Base-by-base conservation (phyloP, 2,888 invertebrate genomes). In the Adelphocoris suturalis region DNA sequence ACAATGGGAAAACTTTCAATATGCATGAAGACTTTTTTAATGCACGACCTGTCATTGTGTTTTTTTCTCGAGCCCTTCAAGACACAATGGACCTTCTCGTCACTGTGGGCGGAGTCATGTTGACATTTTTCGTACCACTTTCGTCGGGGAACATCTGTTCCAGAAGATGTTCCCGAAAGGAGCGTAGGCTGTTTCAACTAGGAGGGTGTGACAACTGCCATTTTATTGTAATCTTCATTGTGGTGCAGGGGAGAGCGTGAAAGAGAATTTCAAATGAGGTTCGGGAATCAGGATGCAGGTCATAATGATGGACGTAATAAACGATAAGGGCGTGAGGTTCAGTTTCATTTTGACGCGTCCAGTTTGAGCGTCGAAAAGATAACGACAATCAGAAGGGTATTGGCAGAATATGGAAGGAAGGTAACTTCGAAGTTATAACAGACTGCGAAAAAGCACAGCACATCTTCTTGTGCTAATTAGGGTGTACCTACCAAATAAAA, bases 151-250 rank as follows among this genome's bases (percentile, higher is more conserved):
- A 68, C 68, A 68, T 68, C 68, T 68, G 68, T 23, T 68, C 23
- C 68, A 12, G 68, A 27, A 68, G 68, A 68, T 68, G 68, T 68
- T 68, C 68, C 37, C 68, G 23, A 19, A 78, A 27, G 46, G 13
- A 14, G 46, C 47, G 78, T 78, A 47, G 78, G 78, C 37, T 46
- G 37, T 37, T 78, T 78, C 78, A 78, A 47, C 78, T 47, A 47
- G 78, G 78, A 78, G 78, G 78, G 78, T 78, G 78, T 78, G 78
- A 78, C 78, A 78, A 78, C 78, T 78, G 78, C n/a, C 46, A 47
- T 78, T 78, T 78, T 78, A 78, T 78, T 78, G 14, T 78, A 78
- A 68, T 68, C 23, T 2, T 13, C 13, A 68, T 68, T 68, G 68
- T 68, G 68, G 68, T 19, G 68, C 19, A 19, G 68, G 68, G 23